Conservation (phyloP, 2,113 vertebrate genomes). For the Callipepla californica region DNA sequence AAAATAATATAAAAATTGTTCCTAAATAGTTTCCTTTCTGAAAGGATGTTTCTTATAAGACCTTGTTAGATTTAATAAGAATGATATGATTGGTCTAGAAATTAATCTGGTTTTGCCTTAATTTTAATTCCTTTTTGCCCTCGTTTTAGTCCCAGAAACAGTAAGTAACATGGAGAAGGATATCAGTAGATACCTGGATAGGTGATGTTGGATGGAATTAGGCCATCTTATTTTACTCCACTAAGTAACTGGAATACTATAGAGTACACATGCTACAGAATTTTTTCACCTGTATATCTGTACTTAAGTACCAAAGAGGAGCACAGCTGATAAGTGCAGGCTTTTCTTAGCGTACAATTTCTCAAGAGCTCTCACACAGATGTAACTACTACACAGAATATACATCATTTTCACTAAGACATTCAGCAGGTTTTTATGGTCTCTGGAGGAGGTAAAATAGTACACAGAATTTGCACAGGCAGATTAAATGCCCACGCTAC, state of each 20-base stretch:
- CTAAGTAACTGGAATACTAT: not conserved
- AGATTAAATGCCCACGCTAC: not conserved
- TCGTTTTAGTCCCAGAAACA: not conserved
- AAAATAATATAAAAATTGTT: not conserved
- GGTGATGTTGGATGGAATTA: not conserved
- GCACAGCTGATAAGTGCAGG: not conserved
- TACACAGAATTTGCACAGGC: not conserved
- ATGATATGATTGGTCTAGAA: slow-evolving; percentile 1
- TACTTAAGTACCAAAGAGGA: not conserved
- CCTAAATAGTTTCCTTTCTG: not conserved
- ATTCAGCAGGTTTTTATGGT: not conserved
- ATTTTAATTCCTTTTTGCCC: not conserved
- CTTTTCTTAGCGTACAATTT: not conserved
- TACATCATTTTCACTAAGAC: not conserved
- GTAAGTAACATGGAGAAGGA: not conserved
- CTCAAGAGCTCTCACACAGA: not conserved
- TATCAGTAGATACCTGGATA: not conserved
- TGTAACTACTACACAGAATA: not conserved
- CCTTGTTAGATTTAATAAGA: not conserved
- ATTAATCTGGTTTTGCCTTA: slow-evolving; percentile 14
- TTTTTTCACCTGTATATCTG: not conserved
- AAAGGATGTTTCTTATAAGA: not conserved
- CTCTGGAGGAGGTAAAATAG: not conserved
- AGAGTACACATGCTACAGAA: not conserved
- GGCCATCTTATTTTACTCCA: not conserved